Evolutionary conservation across 2,797 vertebrate species (phyloP).

Genomic region (Pseudotriccus pelzelni): DNA sequence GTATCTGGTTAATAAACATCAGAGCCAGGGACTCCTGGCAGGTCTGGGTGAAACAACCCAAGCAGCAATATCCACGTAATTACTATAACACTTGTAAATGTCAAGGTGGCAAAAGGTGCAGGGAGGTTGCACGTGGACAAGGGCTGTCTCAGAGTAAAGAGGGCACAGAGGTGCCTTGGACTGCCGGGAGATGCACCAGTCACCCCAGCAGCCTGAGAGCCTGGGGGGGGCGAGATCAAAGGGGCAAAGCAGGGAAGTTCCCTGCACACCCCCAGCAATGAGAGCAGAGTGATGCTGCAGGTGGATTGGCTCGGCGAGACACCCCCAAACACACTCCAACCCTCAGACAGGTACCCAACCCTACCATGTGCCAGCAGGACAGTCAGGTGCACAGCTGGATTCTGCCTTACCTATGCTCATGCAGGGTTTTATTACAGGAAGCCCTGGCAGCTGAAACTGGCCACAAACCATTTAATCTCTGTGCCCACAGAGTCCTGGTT

Average conservation of each 20-base stretch:
- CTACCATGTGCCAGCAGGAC: neutral
- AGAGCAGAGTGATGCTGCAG: neutral
- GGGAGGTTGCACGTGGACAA: fast-evolving
- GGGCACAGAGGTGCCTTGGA: neutral
- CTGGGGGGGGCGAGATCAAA: neutral
- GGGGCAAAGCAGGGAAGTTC: neutral
- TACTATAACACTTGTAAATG: neutral
- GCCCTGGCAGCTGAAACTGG: neutral
- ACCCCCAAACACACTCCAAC: neutral
- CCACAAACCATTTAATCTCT: neutral
- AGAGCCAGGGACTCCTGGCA: neutral
- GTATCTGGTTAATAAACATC: neutral
- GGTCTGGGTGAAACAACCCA: neutral
- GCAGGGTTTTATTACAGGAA: neutral
- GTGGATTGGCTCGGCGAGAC: neutral
- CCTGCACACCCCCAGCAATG: neutral
- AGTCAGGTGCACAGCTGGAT: neutral
- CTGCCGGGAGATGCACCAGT: neutral
- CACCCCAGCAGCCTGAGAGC: neutral
- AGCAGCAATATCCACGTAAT: neutral
- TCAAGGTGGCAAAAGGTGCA: neutral
- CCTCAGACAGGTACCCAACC: neutral
- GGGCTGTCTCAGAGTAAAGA: neutral
- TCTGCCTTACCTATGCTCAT: neutral
- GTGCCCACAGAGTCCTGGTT: neutral